Conservation (phyloP, 2,888 invertebrate species). For the Ferdinandea cuprea region DNA sequence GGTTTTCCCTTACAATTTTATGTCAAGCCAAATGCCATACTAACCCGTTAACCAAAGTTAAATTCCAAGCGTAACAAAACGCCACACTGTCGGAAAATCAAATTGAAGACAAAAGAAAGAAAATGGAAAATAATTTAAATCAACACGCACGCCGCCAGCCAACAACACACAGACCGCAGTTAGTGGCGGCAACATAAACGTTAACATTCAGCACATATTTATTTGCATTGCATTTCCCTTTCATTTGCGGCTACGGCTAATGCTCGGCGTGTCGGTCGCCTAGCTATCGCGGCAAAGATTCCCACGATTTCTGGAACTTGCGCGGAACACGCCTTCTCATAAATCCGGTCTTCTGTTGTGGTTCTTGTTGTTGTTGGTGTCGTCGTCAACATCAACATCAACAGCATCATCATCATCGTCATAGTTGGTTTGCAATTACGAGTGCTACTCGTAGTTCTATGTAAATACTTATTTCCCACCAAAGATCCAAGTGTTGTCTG, state of each 20-base stretch:
- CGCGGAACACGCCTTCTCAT: conserved; percentile 40
- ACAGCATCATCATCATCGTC: background rate
- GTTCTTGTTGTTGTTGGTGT: conserved; percentile 10
- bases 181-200: background rate
- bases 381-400: conserved; percentile 2
- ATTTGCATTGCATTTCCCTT: conserved; percentile 41
- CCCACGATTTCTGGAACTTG: conserved; percentile 30
- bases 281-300: conserved; percentile 7
- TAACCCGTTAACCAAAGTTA: conserved; percentile 25
- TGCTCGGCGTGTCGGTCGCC: background rate
- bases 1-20: conserved; percentile 8
- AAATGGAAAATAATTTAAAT: background rate
- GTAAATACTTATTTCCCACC: background rate
- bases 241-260: conserved; percentile 2
- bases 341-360: conserved; percentile 45
- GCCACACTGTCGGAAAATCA: background rate
- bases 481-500: background rate
- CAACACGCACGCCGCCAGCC: background rate
- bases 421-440: background rate
- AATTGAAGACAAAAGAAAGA: conserved; percentile 2
- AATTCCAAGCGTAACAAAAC: conserved; percentile 13
- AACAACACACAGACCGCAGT: background rate
- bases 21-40: conserved; percentile 31
- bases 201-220: conserved; percentile 10
- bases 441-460: background rate